Percentiles rank a stretch among this genome's conserved stretches.
Evolutionary conservation across 2,888 invertebrate genomes (phyloP).

Genomic region (Ophion slaviceki): DNA sequence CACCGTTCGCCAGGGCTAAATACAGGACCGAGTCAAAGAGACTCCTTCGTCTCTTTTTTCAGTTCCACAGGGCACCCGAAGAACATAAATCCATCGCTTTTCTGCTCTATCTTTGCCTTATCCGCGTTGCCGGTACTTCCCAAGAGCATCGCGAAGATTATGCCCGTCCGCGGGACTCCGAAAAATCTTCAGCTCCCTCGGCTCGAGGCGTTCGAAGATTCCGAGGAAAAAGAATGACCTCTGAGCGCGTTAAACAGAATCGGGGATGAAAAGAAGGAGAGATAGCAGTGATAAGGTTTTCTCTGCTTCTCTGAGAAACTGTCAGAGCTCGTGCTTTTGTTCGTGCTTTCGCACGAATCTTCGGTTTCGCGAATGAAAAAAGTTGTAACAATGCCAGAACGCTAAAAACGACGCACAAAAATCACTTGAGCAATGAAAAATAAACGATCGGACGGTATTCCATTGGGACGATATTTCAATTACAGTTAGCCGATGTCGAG

Average conservation of each 20-base stretch:
- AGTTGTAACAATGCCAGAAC: too few relatives aligned
- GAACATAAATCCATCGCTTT: slow-evolving; percentile 80
- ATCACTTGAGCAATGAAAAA: not conserved
- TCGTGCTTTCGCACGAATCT: not conserved
- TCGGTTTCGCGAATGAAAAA: not conserved
- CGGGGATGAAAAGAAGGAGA: slow-evolving; percentile 23
- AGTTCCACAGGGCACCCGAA: slow-evolving; percentile 40
- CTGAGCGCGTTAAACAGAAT: slow-evolving; percentile 5
- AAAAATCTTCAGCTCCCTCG: slow-evolving; percentile 45
- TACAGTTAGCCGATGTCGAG: too few relatives aligned
- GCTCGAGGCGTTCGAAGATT: slow-evolving; percentile 14
- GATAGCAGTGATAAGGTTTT: slow-evolving; percentile 32
- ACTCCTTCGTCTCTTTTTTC: not conserved
- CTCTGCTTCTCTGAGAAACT: not conserved
- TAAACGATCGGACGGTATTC: not conserved
- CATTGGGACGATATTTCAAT: too few relatives aligned
- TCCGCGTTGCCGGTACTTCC: slow-evolving; percentile 68
- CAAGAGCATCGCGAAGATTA: slow-evolving; percentile 68
- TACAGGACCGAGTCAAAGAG: slow-evolving; percentile 12
- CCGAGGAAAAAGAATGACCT: slow-evolving; percentile 25
- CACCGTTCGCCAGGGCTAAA: slow-evolving; percentile 33
- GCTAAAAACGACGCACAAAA: too few relatives aligned
- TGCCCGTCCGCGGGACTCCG: slow-evolving; percentile 28
- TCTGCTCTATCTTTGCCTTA: slow-evolving; percentile 77
- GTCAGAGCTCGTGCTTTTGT: not conserved